phyloP scores from a whole-genome alignment of 1,140 invertebrate species.

The Drosophila ironensis region DNA sequence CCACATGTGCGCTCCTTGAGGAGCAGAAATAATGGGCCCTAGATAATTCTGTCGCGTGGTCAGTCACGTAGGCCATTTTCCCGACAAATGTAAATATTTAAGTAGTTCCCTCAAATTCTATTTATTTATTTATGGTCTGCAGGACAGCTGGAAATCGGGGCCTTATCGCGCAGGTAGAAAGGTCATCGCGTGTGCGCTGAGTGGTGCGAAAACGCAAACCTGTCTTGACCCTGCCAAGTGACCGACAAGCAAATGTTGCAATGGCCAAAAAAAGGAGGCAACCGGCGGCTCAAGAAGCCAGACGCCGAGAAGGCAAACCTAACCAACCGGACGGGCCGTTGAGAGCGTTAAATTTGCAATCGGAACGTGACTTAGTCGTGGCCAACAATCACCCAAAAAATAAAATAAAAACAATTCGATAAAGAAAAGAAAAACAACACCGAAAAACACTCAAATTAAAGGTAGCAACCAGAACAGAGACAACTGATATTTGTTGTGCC shows the following conservation, averaged over 20 bases:
- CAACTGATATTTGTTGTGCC: conserved; percentile 28
- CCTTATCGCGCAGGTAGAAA: conserved; percentile 54
- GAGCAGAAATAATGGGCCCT: too few species aligned
- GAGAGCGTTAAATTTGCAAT: conserved; percentile 35
- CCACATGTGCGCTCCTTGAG: too few species aligned
- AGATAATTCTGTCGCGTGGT: conserved; percentile 1
- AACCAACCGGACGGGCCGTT: conserved; percentile 49
- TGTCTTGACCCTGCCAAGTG: conserved; percentile 44
- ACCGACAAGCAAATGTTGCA: conserved; percentile 41
- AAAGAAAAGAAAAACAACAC: conserved; percentile 19
- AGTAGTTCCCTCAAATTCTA: conserved; percentile 6
- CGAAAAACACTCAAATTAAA: conserved; percentile 50
- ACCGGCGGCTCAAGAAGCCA: conserved; percentile 34
- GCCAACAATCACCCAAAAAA: conserved; percentile 58
- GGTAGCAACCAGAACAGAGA: conserved; percentile 53
- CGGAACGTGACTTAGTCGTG: conserved; percentile 59
- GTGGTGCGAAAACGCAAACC: conserved; percentile 17
- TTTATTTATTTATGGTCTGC: neutral
- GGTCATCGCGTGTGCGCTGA: conserved; percentile 18
- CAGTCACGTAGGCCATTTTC: conserved; percentile 52
- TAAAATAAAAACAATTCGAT: too few species aligned
- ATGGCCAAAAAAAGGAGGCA: conserved; percentile 34
- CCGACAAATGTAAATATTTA: conserved; percentile 22
- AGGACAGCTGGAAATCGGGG: conserved; percentile 40
- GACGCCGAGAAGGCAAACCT: conserved; percentile 11